phyloP scores from a whole-genome alignment of 1,140 invertebrate genomes.

The Limonius californicus region DNA sequence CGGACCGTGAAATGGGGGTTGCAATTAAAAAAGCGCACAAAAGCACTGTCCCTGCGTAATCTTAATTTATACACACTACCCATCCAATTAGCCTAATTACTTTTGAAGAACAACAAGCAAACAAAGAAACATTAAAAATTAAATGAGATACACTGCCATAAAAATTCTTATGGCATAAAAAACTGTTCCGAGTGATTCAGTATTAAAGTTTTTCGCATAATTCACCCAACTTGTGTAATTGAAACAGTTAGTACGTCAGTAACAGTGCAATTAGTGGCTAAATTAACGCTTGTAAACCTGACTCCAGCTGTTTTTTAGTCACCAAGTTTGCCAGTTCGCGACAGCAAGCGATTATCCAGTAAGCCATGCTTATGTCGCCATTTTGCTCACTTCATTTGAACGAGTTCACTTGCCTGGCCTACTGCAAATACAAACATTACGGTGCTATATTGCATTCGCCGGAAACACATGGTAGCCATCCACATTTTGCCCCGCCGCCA shows the following conservation, averaged over 20 bases:
- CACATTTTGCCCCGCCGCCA: too few species aligned
- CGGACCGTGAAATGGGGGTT: constrained; percentile 4
- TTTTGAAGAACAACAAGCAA: neutral
- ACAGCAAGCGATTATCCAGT: neutral
- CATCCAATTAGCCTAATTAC: constrained; percentile 7
- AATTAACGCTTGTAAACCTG: constrained; percentile 37
- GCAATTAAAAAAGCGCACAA: neutral
- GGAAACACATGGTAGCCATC: too few species aligned
- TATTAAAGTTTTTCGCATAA: constrained; percentile 38
- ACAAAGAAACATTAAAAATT: constrained; percentile 3
- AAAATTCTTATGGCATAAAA: constrained; percentile 13
- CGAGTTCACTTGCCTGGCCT: neutral
- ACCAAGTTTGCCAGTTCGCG: constrained; percentile 10
- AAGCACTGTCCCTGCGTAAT: neutral
- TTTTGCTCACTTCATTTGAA: neutral
- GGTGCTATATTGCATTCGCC: neutral
- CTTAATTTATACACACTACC: neutral
- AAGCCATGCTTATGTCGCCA: neutral
- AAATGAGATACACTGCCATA: neutral
- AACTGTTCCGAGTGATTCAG: constrained; percentile 15
- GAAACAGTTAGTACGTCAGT: constrained; percentile 31
- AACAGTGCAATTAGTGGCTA: constrained; percentile 36
- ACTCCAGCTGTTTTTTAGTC: constrained; percentile 21
- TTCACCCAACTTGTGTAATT: constrained; percentile 34
- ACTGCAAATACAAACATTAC: neutral